Base-by-base conservation (phyloP, 1,140 invertebrate species). In the Periplaneta americana region DNA sequence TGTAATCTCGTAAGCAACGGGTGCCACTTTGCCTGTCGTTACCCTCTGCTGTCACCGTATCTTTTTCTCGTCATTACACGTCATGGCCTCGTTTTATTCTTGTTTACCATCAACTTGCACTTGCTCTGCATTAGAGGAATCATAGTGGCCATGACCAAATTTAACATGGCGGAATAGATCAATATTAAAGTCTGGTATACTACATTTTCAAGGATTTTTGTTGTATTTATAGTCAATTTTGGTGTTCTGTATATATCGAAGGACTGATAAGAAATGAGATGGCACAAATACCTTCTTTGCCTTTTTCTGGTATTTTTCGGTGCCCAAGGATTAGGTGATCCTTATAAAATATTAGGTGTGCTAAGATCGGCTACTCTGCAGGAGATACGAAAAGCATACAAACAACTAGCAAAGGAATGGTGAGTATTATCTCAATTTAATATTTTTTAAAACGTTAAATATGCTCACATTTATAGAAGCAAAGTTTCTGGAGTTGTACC, bases 341-440 rank as follows among this genome's bases (percentile, higher is more conserved):
- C 97, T 10, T 99, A 99, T 87, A 90, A 94, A 87, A 93, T 96
- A 85, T 89, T 99, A 39, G 96, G 95, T 2, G 91, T 99, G 66
- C 88, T 91, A 80, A 92, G 91, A 85, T 91, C 92, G 84, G 95
- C 97, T 2, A 92, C 92, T 18, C 85, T 93, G 11, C 91, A 93
- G 84, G 96, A 98, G 85, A 97, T 99, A 81, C 92, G 96, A 84
- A 94, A 95, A 86, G 95, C 96, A 0, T 99, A 98, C 85, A 97
- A 96, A 86, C 92, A 94, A 86, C 88, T 97, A 82, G 97, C 95
- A 4, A 96, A 95, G 89, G 94, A 97, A 93, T 98, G 96, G 96
- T 96, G 88, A 89, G 88, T 84, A 82, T 57, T 18, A 17, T 57
- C 15, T 32, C 13, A 48, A 80, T 31, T 82, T 75, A 31, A 75